Conservation (phyloP, 2,888 invertebrate genomes). For the Macrophya annulata region DNA sequence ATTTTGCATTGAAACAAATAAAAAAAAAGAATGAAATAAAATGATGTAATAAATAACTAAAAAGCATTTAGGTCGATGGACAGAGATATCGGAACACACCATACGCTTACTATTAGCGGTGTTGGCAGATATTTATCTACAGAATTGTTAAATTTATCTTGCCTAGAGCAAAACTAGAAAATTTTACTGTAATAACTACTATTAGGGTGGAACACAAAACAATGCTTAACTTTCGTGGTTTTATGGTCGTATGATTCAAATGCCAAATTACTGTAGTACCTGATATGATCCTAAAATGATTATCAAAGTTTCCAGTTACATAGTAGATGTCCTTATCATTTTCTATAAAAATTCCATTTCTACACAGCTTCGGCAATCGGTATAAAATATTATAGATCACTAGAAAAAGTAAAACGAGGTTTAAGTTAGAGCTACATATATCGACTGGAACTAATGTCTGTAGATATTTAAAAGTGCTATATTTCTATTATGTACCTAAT, state of each 20-base stretch:
- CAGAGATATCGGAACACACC: neutral
- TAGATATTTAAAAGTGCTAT: neutral
- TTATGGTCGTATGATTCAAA: neutral
- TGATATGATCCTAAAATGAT: conserved; percentile 18
- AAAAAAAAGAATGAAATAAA: neutral
- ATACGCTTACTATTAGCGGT: neutral
- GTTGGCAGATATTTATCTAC: neutral
- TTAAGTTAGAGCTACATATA: neutral
- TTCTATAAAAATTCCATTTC: neutral
- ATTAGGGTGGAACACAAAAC: neutral
- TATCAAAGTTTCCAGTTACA: neutral
- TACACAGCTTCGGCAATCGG: conserved; percentile 14
- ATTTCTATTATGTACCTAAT: conserved; percentile 11
- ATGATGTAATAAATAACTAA: neutral
- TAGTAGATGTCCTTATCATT: neutral
- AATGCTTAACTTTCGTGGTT: neutral
- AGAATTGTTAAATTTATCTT: conserved; percentile 16
- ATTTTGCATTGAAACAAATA: too few species aligned
- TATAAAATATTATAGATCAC: conserved; percentile 11
- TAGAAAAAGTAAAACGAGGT: conserved; percentile 23
- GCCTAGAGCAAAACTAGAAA: neutral
- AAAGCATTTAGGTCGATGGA: conserved; percentile 2
- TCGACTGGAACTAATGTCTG: neutral
- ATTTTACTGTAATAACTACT: neutral
- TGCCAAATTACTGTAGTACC: conserved; percentile 13